Evolutionary conservation across 2,113 vertebrate species (phyloP), one percentile per base, ranked within the genome.

Genomic region (Peucedramus taeniatus): DNA sequence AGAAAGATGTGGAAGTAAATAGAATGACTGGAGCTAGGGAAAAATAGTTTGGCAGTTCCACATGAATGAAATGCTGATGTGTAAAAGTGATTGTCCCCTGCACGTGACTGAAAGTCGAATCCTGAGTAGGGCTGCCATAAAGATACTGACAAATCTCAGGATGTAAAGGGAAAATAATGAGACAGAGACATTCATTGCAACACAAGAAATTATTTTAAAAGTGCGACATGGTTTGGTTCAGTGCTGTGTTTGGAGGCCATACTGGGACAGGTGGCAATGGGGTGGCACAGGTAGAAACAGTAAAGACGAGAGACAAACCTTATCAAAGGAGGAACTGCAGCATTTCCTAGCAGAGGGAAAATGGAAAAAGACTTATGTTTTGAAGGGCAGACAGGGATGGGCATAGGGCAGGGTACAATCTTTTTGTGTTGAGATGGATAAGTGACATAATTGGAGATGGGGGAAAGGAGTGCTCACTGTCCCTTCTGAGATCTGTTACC

Each of bases 401-500:
- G 53, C 19, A 87, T 13, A 28, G 68, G 50, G 23, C 37, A 70
- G n/a, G 16, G 40, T 16, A 12, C 59, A 37, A 31, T 42, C 22
- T 49, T 2, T 1, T 8, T 1, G 0, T 9, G 35, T 22, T 2
- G 6, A 49, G 54, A 50, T 47, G 35, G 37, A 15, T 40, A 39
- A 70, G 2, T 26, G 19, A 54, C 4, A 4, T 10, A 27, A 47
- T 5, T 31, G 30, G 39, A 35, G 40, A 26, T 24, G 19, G 4
- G 31, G 76, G 15, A 56, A 39, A 42, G 45, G 31, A 39, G 35
- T 5, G 30, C 17, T 60, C 7, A 3, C 15, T 51, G 51, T 56
- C n/a, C 22, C 40, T 66, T 42, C 65, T 1, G 3, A 65, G 31
- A 44, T 11, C 4, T 15, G 30, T 33, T 47, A 16, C 24, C 56